Evolutionary conservation across 1,140 invertebrate species (phyloP), one percentile per base, ranked within the genome.

Genomic region (Drosophila melanica): DNA sequence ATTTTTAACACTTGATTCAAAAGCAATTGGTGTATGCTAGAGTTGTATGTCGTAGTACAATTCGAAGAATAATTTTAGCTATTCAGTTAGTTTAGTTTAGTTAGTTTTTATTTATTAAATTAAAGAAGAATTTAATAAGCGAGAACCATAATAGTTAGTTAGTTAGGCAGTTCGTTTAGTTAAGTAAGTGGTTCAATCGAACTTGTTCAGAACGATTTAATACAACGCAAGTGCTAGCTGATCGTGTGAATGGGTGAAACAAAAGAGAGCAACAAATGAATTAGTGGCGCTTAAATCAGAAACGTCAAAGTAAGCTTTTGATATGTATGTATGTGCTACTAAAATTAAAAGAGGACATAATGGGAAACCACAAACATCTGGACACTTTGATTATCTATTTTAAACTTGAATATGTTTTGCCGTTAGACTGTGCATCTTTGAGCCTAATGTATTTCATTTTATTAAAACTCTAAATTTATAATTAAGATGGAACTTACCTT

Each of bases 251-350:
- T 50, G 16, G 12, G 35, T 27, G 42, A 55, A 62, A 47, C 48
- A 53, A 53, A 53, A 72, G 53, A 72, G 35, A 53, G 27, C 45
- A 66, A 58, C 39, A 51, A 27, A 66, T n/a, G 12, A 10, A 58
- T 47, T 47, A 67, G 14, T 45, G 12, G 27, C 45, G 68, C 62
- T 57, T 42, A 18, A 72, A 58, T 53, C n/a, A 42, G 7, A 65
- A 66, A 47, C 18, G 8, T 42, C 37, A 69, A 18, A 33, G n/a
- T 16, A 54, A 62, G 58, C 33, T 67, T 57, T 72, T 9, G 12
- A 41, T 42, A 20, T 8, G 6, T 50, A 50, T 20, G 9, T 9
- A 10, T 35, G 16, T 45, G 12, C 6, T 44, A 20, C 2, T 45
- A 11, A 5, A 47, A 30, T n/a, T n/a, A 37, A 66, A 30, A 6